Evolutionary conservation across 2,113 vertebrate genomes (phyloP), one percentile per base, ranked within the genome.

Genomic region (Psittacus erithacus): DNA sequence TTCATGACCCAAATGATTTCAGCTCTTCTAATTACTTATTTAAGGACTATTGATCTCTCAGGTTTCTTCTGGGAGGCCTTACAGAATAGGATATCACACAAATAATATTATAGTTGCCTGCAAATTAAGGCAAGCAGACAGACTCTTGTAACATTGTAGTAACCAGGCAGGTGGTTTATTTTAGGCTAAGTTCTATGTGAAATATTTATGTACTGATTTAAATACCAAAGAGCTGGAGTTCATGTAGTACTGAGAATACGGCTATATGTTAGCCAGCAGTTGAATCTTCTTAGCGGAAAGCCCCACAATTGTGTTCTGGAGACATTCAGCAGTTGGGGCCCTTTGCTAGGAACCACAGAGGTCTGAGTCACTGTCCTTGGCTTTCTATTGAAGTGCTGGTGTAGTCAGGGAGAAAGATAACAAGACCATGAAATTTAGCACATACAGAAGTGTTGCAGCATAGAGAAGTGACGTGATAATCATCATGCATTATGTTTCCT

Each of bases 1-100:
- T 83, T 95, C 93, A 95, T 95, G 95, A 83, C 92, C 85, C 86
- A 76, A 64, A 94, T 31, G 33, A 95, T 97, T 96, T 97, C 87
- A 84, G 92, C 90, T 95, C 83, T 65, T 96, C 97, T 97, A 68
- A 97, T 98, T 97, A 98, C 79, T 98, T 98, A 98, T 98, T 98
- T 98, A 98, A 97, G 95, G 91, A 53, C 85, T 97, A 97, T 98
- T 73, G 98, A 98, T 97, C 95, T 95, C 93, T 85, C 69, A 62
- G 65, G 79, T 90, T 96, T 90, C 96, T 97, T 96, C 95, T 92
- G 90, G 92, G 90, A 96, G 91, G 87, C 73, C 82, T 96, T 55
- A 17, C 27, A 0, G 97, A 96, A 90, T 82, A 77, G 90, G 78
- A 18, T 86, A 92, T 96, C 91, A 92, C 74, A 31, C 92, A 96